These are phyloP conservation scores for Nematopogon swammerdamellus DNA, from an alignment of 2,888 invertebrate genomes.

Conservation along the genomic window DNA sequence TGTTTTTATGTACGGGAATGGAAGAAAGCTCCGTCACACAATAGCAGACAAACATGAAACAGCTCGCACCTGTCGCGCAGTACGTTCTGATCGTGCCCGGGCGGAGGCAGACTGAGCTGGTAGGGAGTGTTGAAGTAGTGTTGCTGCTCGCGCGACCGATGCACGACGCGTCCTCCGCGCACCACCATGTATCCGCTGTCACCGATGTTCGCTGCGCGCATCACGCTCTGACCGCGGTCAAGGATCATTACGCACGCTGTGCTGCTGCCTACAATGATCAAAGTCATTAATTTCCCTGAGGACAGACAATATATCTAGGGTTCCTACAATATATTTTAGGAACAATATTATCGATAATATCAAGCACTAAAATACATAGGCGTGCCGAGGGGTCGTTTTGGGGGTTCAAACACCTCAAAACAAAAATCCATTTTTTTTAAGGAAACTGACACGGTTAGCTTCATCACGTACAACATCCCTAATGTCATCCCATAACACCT, in stretches of 20 bases:
- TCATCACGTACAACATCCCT: no score
- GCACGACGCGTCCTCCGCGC: conserved; percentile 80
- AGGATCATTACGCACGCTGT: conserved; percentile 96
- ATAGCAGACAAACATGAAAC: no score
- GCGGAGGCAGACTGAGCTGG: conserved; percentile 92
- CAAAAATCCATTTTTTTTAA: no score
- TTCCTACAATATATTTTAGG: not conserved
- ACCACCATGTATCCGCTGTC: conserved; percentile 97
- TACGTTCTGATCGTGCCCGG: conserved; percentile 81
- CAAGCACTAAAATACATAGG: not conserved
- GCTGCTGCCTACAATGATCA: conserved; percentile 75
- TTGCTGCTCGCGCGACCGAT: conserved; percentile 94
- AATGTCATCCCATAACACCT: no score
- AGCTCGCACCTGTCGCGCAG: conserved; percentile 75
- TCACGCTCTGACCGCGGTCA: conserved; percentile 82
- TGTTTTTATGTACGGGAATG: no score
- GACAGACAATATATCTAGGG: conserved; percentile 1
- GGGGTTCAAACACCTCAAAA: no score
- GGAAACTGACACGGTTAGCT: no score
- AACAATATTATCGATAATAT: not conserved
- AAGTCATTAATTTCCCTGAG: no score
- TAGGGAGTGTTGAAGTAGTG: conserved; percentile 99
- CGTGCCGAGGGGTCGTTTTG: no score
- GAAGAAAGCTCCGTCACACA: no score
- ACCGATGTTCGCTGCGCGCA: conserved; percentile 97